phyloP scores from a whole-genome alignment of 1,140 invertebrate species.

The Bombus consobrinus region DNA sequence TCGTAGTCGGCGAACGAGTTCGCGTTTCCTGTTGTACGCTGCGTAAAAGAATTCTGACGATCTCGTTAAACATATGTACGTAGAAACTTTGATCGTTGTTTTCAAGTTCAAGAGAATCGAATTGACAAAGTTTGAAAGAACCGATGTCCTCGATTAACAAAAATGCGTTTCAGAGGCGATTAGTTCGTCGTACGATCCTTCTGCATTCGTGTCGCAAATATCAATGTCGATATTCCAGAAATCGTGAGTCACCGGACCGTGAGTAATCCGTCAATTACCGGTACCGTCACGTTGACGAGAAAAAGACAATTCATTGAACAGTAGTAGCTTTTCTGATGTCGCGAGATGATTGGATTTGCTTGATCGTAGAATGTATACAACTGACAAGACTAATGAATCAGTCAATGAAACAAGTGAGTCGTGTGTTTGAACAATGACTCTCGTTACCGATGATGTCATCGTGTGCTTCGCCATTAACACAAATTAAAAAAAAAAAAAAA shows the following conservation, averaged over 20 bases:
- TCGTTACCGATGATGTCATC: slow-evolving; percentile 34
- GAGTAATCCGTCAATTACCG: neutral
- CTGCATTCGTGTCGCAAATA: slow-evolving; percentile 41
- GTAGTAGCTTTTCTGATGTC: slow-evolving; percentile 3
- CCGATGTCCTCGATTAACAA: neutral
- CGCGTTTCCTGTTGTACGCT: neutral
- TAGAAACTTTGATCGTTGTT: neutral
- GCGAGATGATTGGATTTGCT: neutral
- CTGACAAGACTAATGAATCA: slow-evolving; percentile 18
- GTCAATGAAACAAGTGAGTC: slow-evolving; percentile 27
- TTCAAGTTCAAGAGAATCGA: no score
- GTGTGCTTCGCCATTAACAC: neutral
- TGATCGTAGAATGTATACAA: neutral
- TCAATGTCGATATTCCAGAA: slow-evolving; percentile 37
- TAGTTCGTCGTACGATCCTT: no score
- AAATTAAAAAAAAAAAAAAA: neutral
- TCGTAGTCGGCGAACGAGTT: neutral
- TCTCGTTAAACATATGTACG: neutral
- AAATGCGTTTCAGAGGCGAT: neutral
- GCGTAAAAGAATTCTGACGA: neutral
- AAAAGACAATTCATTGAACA: slow-evolving; percentile 8
- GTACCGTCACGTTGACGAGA: no score
- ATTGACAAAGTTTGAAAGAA: neutral
- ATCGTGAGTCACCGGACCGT: slow-evolving; percentile 44
- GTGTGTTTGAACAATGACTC: slow-evolving; percentile 4